Percentiles rank a stretch among this genome's conserved stretches.
phyloP scores from a whole-genome alignment of 2,888 invertebrate species.

The Caenorhabditis sinica region DNA sequence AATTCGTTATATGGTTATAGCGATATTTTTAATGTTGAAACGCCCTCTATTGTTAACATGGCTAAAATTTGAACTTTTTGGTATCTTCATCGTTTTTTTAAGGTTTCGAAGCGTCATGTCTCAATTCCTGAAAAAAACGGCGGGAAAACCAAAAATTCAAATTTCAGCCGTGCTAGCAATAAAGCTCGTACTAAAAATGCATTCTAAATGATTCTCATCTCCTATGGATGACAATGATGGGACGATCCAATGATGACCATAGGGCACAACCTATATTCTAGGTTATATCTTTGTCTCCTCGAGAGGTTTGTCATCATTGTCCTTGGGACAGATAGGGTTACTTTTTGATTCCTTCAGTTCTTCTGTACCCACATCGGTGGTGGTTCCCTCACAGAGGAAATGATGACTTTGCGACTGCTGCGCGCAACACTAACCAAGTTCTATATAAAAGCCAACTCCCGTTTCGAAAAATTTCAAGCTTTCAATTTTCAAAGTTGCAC shows the following conservation, averaged over 20 bases:
- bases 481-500: neutral
- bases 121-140: no score
- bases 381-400: constrained; percentile 16
- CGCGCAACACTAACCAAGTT: neutral
- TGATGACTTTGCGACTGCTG: constrained; percentile 51
- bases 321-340: constrained; percentile 28
- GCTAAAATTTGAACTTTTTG: no score
- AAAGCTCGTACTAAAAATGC: neutral
- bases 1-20: no score
- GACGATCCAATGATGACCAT: constrained; percentile 20
- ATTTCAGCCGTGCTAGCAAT: no score
- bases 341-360: constrained; percentile 50
- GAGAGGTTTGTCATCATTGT: constrained; percentile 53
- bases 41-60: no score
- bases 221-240: neutral
- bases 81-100: no score
- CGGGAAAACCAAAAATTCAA: no score
- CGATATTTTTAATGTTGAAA: no score
- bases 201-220: neutral
- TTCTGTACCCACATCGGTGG: constrained; percentile 30
- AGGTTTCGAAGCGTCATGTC: no score
- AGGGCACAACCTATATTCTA: constrained; percentile 21
- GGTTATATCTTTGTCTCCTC: constrained; percentile 9
- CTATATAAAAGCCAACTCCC: constrained; percentile 38
- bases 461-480: neutral